Evolutionary conservation across 2,797 vertebrate genomes (phyloP).

Genomic region (Halcyon chelicuti): DNA sequence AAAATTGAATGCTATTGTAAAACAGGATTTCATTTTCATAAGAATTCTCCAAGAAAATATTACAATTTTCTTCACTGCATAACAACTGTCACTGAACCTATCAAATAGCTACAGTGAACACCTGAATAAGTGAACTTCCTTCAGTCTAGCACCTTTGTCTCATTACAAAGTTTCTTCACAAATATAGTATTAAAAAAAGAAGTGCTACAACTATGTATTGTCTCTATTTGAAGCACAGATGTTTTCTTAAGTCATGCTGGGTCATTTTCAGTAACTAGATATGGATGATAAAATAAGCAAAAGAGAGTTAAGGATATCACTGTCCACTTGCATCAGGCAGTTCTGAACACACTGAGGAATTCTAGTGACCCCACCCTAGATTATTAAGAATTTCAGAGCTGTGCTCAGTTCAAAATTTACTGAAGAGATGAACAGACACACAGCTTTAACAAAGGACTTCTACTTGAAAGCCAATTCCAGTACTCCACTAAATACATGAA

Average conservation of each 20-base stretch:
- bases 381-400: not conserved
- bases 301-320: not conserved
- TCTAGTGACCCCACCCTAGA: not conserved
- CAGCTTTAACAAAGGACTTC: not conserved
- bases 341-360: not conserved
- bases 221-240: not conserved
- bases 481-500: not conserved
- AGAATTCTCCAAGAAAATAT: not conserved
- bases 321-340: not conserved
- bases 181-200: not conserved
- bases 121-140: not conserved
- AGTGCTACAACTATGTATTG: not conserved
- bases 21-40: not conserved
- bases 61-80: not conserved
- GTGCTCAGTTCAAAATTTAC: not conserved
- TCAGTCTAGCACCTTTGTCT: not conserved
- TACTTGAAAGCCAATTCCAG: not conserved
- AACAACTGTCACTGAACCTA: not conserved
- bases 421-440: not conserved
- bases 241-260: not conserved
- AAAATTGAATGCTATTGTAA: not conserved
- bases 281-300: not conserved
- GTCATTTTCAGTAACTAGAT: not conserved
- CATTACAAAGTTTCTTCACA: not conserved
- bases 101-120: not conserved